A percentile compares a stretch with the other conserved stretches of the same genome.
These are phyloP conservation scores for Meganola albula DNA, from an alignment of 2,888 invertebrate genomes.

Conservation along the genomic window DNA sequence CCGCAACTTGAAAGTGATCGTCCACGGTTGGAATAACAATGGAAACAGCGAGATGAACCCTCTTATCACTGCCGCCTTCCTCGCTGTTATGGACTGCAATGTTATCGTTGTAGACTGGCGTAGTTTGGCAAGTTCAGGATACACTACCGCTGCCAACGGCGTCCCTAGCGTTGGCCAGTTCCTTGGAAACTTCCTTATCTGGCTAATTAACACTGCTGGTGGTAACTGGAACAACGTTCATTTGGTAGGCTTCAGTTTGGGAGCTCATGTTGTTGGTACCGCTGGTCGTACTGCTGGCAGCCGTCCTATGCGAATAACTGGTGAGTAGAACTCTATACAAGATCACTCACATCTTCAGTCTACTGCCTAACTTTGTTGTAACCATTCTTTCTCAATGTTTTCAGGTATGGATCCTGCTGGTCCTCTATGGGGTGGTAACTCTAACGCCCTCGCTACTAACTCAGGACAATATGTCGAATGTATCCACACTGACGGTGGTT, in stretches of 20 bases:
- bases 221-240: conserved; percentile 54
- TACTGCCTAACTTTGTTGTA: too few relatives aligned
- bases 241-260: conserved; percentile 57
- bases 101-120: conserved; percentile 55
- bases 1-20: conserved; percentile 42
- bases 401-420: conserved; percentile 60
- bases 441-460: conserved; percentile 38
- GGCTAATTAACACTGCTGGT: conserved; percentile 46
- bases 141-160: conserved; percentile 31
- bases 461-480: conserved; percentile 52
- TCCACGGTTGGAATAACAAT: conserved; percentile 53
- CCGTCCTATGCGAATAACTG: conserved; percentile 43
- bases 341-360: too few relatives aligned
- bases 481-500: conserved; percentile 58
- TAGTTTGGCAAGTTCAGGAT: conserved; percentile 29
- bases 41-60: conserved; percentile 41
- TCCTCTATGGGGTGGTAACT: conserved; percentile 47
- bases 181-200: conserved; percentile 46
- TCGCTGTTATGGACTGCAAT: conserved; percentile 40
- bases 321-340: too few relatives aligned
- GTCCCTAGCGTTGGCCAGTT: conserved; percentile 43
- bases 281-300: conserved; percentile 42
- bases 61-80: conserved; percentile 39
- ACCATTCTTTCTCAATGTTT: too few relatives aligned
- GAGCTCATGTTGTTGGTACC: conserved; percentile 55